Percentiles rank a stretch among this genome's conserved stretches.
Conservation (phyloP, 1,140 invertebrate species). For the Drosophila kurseongensis region DNA sequence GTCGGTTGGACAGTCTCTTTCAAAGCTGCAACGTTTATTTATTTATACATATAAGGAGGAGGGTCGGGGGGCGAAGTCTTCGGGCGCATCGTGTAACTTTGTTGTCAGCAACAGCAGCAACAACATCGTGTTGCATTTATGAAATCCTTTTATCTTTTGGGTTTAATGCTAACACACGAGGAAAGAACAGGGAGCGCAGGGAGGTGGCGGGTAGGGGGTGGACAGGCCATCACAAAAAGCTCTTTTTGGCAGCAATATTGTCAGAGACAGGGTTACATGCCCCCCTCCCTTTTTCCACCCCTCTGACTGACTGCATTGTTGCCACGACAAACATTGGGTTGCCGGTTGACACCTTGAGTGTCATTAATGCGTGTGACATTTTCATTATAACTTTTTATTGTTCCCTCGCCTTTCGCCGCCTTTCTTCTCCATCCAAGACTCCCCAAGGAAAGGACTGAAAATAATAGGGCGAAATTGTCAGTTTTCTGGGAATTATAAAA, state of each 20-base stretch:
- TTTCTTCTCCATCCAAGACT: background rate
- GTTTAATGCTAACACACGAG: constrained; percentile 61
- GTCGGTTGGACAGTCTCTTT: constrained; percentile 64
- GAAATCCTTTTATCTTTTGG: constrained; percentile 79
- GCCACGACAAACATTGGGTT: constrained; percentile 53
- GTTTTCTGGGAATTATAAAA: constrained; percentile 47
- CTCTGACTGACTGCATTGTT: constrained; percentile 37
- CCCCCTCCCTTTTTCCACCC: background rate
- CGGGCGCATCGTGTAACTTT: constrained; percentile 68
- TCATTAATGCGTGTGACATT: constrained; percentile 80
- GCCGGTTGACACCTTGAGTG: constrained; percentile 78
- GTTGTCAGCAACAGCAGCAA: constrained; percentile 61
- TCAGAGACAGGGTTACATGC: constrained; percentile 63
- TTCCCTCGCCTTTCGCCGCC: constrained; percentile 17
- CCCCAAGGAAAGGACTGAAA: background rate
- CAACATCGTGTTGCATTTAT: constrained; percentile 75
- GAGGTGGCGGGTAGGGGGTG: constrained; percentile 17
- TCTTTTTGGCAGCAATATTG: constrained; percentile 79
- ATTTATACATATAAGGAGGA: constrained; percentile 52
- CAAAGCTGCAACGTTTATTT: constrained; percentile 69
- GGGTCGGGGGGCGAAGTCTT: background rate
- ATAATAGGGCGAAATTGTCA: constrained; percentile 48
- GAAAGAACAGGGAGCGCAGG: constrained; percentile 35
- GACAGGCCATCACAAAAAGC: constrained; percentile 62
- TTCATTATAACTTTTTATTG: constrained; percentile 75